Evolutionary conservation across 2,888 invertebrate genomes (phyloP).

Genomic region (Agrochola lota): DNA sequence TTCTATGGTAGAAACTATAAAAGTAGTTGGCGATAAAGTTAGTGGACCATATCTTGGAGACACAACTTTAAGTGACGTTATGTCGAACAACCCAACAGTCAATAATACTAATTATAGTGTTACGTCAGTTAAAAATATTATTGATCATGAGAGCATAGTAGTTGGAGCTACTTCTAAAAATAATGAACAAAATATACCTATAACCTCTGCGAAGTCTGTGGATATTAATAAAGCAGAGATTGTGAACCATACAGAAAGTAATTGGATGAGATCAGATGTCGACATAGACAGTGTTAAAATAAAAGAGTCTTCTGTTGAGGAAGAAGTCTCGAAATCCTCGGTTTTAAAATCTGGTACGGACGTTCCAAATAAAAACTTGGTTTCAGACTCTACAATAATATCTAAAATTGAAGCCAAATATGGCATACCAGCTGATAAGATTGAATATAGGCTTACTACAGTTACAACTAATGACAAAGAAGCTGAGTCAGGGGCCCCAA

Average conservation of each 20-base stretch:
- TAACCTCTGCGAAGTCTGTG: background rate
- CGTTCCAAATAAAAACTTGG: background rate
- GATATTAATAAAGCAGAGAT: conserved; percentile 25
- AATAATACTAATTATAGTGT: background rate
- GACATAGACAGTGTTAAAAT: conserved; percentile 24
- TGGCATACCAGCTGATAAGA: background rate
- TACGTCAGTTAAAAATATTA: conserved; percentile 21
- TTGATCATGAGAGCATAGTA: conserved; percentile 29
- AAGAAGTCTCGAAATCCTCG: background rate
- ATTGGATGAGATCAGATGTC: conserved; percentile 8
- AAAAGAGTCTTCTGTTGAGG: conserved; percentile 6
- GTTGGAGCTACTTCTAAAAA: conserved; percentile 8
- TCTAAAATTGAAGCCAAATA: background rate
- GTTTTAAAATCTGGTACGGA: background rate
- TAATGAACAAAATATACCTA: background rate
- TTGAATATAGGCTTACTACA: background rate
- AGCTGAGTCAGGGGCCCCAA: background rate
- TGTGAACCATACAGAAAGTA: conserved; percentile 27
- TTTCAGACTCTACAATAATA: background rate
- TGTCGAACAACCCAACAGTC: background rate
- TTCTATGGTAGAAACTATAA: conserved; percentile 45
- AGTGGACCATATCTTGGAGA: conserved; percentile 9
- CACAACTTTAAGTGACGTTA: background rate
- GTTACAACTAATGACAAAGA: background rate
- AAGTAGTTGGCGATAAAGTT: conserved; percentile 7